A percentile compares a stretch with the other conserved stretches of the same genome.
Evolutionary conservation across 2,888 invertebrate species (phyloP).

Genomic region (Himalopsyche tibetana): DNA sequence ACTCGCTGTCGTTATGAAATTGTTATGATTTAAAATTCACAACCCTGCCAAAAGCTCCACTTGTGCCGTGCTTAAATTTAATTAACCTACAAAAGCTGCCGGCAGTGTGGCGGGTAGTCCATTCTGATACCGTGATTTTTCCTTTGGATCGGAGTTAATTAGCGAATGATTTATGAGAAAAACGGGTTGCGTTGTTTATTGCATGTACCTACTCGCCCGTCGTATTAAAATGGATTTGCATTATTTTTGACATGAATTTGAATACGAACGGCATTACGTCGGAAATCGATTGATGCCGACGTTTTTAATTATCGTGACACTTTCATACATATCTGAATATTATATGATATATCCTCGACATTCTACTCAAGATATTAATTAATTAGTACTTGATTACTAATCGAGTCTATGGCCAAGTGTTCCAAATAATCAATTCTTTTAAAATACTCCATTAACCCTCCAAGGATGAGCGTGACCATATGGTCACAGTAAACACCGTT

Average conservation of each 20-base stretch:
- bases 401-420: too few species aligned
- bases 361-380: too few species aligned
- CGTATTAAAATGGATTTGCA: neutral
- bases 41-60: conserved; percentile 9
- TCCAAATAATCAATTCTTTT: too few species aligned
- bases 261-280: neutral
- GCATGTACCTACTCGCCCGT: neutral
- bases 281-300: neutral
- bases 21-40: neutral
- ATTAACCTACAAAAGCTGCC: conserved; percentile 60
- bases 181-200: conserved; percentile 16
- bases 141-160: conserved; percentile 60
- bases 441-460: too few species aligned
- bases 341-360: too few species aligned
- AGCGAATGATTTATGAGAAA: conserved; percentile 61
- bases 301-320: too few species aligned
- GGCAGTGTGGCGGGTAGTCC: conserved; percentile 52
- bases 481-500: too few species aligned
- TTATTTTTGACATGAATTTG: conserved; percentile 1
- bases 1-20: too few species aligned
- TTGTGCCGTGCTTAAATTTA: conserved; percentile 64
- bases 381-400: too few species aligned
- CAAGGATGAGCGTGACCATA: too few species aligned
- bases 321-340: too few species aligned
- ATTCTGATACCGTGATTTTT: conserved; percentile 61